Evolutionary conservation across 2,797 vertebrate species (phyloP), one percentile per base, ranked within the genome.

Genomic region (Rhinophrynus dorsalis): DNA sequence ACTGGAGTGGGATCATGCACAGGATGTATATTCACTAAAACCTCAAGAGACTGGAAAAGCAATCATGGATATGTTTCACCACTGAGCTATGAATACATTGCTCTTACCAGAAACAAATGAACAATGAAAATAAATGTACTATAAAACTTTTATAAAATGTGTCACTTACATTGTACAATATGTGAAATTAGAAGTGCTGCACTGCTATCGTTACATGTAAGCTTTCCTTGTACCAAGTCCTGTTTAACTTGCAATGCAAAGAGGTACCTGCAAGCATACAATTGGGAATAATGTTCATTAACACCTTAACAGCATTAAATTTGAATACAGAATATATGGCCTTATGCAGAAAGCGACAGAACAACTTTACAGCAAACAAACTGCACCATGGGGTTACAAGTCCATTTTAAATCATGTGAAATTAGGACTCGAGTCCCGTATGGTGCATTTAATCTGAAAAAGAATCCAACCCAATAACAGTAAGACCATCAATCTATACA

Each of bases 241-340:
- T 96, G 95, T 84, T 95, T 97, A 79, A 99, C 91, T 83, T 99
- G 97, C 73, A 99, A 91, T 21, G 96, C 95, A 84, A 99, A 99
- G 78, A 99, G 90, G 89, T 99, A 99, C 92, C 97, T 99, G 85
- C 9, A 71, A 20, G 6, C 18, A 26, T 11, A 21, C 30, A 35
- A 13, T 55, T 24, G 18, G 40, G n/a, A n/a, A n/a, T 24, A 11
- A 21, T 24, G 4, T 10, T 23, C 11, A 12, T 3, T 7, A 23
- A 11, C 18, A 47, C 44, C 1, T n/a, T n/a, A n/a, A n/a, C n/a
- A n/a, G n/a, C n/a, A n/a, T n/a, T n/a, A n/a, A n/a, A n/a, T n/a
- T n/a, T n/a, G n/a, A n/a, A n/a, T n/a, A n/a, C n/a, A n/a, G n/a
- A n/a, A n/a, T n/a, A n/a, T n/a, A n/a, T n/a, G n/a, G n/a, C n/a